Evolutionary conservation across 2,113 vertebrate genomes (phyloP).

Genomic region (Anarhynchus alexandrinus): DNA sequence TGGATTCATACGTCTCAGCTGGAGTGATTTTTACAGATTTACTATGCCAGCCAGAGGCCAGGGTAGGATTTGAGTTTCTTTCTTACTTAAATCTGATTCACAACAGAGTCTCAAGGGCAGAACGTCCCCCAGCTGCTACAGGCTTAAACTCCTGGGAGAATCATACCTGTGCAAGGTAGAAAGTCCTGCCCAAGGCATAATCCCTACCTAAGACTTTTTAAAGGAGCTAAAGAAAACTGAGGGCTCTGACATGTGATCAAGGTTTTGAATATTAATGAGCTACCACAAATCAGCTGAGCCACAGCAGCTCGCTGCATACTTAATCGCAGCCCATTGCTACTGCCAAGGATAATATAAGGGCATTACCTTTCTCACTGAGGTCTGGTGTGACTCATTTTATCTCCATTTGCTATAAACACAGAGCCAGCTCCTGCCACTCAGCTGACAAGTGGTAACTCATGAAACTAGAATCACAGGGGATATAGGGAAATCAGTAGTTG

Average conservation of each 20-base stretch:
- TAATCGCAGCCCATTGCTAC: background rate
- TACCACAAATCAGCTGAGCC: background rate
- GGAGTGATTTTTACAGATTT: constrained; percentile 16
- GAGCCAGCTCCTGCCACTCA: background rate
- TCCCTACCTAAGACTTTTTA: background rate
- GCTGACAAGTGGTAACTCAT: background rate
- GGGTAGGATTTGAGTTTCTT: background rate
- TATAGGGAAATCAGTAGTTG: background rate
- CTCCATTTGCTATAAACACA: background rate
- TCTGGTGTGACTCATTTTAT: background rate
- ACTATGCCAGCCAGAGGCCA: background rate
- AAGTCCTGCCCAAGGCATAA: background rate
- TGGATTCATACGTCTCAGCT: background rate
- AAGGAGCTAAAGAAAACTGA: background rate
- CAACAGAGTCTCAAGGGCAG: background rate
- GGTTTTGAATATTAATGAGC: background rate
- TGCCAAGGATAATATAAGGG: background rate
- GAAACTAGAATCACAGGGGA: background rate
- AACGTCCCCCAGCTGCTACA: background rate
- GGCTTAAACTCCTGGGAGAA: background rate
- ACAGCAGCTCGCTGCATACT: background rate
- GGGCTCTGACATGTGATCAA: background rate
- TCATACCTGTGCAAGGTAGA: background rate
- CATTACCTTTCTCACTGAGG: background rate
- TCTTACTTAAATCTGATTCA: background rate